These are phyloP conservation scores for Chloebia gouldiae DNA, from an alignment of 2,113 vertebrate genomes.

Conservation along the genomic window DNA sequence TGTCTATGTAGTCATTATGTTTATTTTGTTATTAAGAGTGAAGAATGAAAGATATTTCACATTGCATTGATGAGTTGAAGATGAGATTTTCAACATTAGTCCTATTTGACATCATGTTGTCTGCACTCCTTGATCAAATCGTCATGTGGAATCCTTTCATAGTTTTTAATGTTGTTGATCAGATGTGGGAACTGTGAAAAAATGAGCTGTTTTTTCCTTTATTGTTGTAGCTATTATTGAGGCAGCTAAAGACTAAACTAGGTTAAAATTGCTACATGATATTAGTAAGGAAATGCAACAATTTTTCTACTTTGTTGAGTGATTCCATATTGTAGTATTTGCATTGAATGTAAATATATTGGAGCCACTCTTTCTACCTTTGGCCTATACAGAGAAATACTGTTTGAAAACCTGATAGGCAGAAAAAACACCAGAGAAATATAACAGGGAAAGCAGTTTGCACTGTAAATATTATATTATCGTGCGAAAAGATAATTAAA, in stretches of 20 bases:
- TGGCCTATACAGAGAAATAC: background rate
- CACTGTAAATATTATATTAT: background rate
- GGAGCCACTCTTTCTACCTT: background rate
- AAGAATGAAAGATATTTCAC: background rate
- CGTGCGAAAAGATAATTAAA: constrained; percentile 46
- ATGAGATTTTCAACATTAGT: background rate
- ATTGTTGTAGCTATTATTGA: background rate
- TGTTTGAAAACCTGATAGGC: background rate
- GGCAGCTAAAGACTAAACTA: constrained; percentile 14
- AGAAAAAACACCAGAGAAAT: constrained; percentile 28
- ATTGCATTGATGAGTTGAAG: background rate
- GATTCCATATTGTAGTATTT: background rate
- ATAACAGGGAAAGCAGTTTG: background rate
- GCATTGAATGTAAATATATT: background rate
- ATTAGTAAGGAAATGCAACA: background rate
- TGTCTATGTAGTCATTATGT: background rate
- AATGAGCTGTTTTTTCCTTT: background rate
- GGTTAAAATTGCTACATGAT: background rate
- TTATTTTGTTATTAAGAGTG: background rate
- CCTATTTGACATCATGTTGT: background rate
- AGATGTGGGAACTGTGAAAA: background rate
- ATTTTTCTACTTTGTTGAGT: constrained; percentile 14
- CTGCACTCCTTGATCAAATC: background rate
- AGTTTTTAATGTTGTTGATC: background rate
- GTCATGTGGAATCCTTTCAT: background rate